Base-by-base conservation (phyloP, 2,888 invertebrate species). In the Chrysolina americana region DNA sequence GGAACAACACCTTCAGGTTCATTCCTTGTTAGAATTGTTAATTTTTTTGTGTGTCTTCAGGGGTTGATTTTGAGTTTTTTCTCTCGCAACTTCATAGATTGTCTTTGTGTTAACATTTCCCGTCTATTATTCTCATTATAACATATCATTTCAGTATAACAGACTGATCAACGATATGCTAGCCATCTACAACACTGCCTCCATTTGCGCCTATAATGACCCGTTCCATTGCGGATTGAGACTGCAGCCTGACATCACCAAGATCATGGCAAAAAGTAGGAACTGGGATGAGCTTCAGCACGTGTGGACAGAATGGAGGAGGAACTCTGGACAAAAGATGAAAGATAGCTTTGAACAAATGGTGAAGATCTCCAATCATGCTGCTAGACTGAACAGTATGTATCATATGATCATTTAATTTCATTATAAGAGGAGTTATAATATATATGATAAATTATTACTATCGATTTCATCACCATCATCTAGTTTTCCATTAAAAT, bases 241-340 rank as follows among this genome's bases (percentile, higher is more conserved):
- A 59, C 90, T 96, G 5, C 95, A 96, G 84, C 96, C 96, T 0
- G 94, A 96, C 87, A 88, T 94, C 2, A 91, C 92, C 83, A 89
- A 89, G 82, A 93, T 96, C 75, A 95, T 97, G 95, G 94, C 95
- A 0, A 90, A 89, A 74, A 94, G 93, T 81, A 89, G 95, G 65
- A 94, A 98, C 84, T 97, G 97, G 94, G 95, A 97, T 76, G 96
- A 97, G 86, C 88, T 98, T 73, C 93, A 94, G 81, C 94, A 95
- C 84, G 92, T 93, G 0, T 98, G 98, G 98, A 92, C 94, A 0
- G 96, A 96, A 85, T 98, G 97, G 95, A 91, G 97, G 81, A 90
- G 97, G 80, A 93, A 95, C 78, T 95, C 96, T 0, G 96, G 95
- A 0, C 91, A 93, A 71, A 91, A 94, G 82, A 92, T 96, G 86